Percentiles rank a stretch among this genome's conserved stretches.
Conservation (phyloP, 2,888 invertebrate species). For the Aethes cnicana region DNA sequence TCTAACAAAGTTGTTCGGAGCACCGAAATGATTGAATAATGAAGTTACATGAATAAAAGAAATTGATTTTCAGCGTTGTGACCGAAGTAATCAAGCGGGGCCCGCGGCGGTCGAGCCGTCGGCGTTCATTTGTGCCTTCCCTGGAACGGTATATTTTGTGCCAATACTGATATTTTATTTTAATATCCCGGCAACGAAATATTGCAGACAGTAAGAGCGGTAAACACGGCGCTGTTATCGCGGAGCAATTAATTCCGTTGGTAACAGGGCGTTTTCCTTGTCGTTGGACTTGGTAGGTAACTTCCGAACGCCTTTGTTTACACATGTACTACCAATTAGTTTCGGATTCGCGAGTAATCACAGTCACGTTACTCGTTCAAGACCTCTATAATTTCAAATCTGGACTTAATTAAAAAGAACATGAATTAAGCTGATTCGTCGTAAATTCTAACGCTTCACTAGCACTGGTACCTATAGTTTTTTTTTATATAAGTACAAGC, state of each 20-base stretch:
- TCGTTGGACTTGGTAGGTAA: constrained; percentile 6
- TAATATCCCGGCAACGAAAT: constrained; percentile 7
- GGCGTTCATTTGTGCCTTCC: constrained; percentile 18
- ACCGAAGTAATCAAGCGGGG: constrained; percentile 17
- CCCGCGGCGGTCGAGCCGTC: constrained; percentile 4
- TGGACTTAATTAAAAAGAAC: too few relatives aligned
- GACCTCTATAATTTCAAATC: too few relatives aligned
- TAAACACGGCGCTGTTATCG: constrained; percentile 9
- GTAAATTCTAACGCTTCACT: too few relatives aligned
- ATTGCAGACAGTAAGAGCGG: not conserved
- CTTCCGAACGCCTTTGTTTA: constrained; percentile 11
- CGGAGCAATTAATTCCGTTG: constrained; percentile 14
- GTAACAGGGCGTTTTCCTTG: constrained; percentile 11
- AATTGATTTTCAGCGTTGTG: constrained; percentile 22
- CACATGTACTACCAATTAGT: too few relatives aligned
- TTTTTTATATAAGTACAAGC: too few relatives aligned
- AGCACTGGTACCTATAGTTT: too few relatives aligned
- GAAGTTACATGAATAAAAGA: constrained; percentile 28
- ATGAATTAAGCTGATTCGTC: too few relatives aligned
- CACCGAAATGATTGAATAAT: constrained; percentile 22
- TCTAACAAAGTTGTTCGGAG: constrained; percentile 15
- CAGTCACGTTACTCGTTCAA: too few relatives aligned
- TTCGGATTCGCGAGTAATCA: constrained; percentile 22
- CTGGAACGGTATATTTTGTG: constrained; percentile 15
- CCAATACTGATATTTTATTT: constrained; percentile 15